Evolutionary conservation across 64 coral and sea anemone genomes (phyloP), one percentile per base, ranked within the genome.

Genomic region (Acropora tenuis): DNA sequence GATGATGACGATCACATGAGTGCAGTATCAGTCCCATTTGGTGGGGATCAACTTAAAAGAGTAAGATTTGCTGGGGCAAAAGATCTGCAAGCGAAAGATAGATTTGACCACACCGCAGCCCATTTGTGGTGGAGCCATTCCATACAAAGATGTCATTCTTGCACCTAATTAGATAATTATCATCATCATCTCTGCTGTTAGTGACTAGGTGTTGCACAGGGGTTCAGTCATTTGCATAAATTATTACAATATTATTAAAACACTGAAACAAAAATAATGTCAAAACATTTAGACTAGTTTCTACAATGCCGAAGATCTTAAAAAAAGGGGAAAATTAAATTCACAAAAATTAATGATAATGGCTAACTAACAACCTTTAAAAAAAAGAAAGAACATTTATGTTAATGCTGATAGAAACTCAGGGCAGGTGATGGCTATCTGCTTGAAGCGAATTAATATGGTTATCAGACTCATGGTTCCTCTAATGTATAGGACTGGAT

Each of bases 41-140:
- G 79, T 30, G 89, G 78, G 44, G 89, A 91, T 50, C 89, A 91
- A 72, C 48, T 91, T 5, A 91, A 79, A 19, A 69, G 89, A 18
- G 79, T 91, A 30, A 30, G 79, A 18, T 91, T 91, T 91, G 89
- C 75, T 91, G 89, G 89, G 41, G 50, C 80, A 42, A 91, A 84
- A 78, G 89, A 91, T 73, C 79, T 91, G 13, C 9, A 80, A 41
- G 78, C 89, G 84, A 91, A 91, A 16, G 89, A 91, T 50, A 11
- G 89, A 73, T 91, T 91, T 91, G 67, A 82, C 41, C n/a, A n/a
- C 89, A 84, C 66, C 84, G 89, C 16, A 83, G 69, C 50, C 80
- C 89, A 74, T 91, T 91, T 83, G 80, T 81, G 49, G 72, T 59
- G 11, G 76, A 91, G 65, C 80, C 46, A 50, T 91, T 53, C 52